Conservation (phyloP, 2,888 invertebrate genomes). For the Acleris holmiana region DNA sequence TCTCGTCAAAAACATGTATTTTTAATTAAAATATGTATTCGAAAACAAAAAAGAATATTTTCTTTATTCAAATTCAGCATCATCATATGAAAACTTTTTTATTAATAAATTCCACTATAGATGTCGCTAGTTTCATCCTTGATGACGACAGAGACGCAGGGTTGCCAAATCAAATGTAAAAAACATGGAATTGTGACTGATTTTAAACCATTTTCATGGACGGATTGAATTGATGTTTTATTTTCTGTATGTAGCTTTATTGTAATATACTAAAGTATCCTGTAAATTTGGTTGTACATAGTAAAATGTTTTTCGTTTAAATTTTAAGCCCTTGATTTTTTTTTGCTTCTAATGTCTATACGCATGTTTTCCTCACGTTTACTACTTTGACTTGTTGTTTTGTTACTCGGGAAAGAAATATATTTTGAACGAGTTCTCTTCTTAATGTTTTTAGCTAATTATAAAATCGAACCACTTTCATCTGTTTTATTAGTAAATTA, state of each 20-base stretch:
- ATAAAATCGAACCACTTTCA: constrained; percentile 36
- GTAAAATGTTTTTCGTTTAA: constrained; percentile 50
- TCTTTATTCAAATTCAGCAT: background rate
- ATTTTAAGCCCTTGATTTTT: constrained; percentile 2
- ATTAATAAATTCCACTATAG: constrained; percentile 40
- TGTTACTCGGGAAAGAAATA: background rate
- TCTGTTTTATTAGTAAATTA: constrained; percentile 50
- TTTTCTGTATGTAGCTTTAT: constrained; percentile 42
- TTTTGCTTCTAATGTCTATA: constrained; percentile 3
- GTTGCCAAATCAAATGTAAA: constrained; percentile 4
- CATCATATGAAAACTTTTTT: background rate
- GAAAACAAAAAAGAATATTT: too few relatives aligned
- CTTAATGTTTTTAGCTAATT: constrained; percentile 2
- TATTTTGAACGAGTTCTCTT: background rate
- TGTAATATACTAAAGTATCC: constrained; percentile 55
- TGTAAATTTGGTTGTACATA: constrained; percentile 83
- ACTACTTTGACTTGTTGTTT: background rate
- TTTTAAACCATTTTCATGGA: constrained; percentile 36
- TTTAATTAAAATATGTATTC: background rate
- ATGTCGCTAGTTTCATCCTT: constrained; percentile 50
- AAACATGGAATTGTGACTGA: constrained; percentile 38
- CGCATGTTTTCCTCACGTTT: background rate
- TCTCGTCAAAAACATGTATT: background rate
- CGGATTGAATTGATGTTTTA: constrained; percentile 37
- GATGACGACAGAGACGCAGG: constrained; percentile 12